Evolutionary conservation across 2,888 invertebrate species (phyloP).

Genomic region (Kuschelorhynchus macadamiae): DNA sequence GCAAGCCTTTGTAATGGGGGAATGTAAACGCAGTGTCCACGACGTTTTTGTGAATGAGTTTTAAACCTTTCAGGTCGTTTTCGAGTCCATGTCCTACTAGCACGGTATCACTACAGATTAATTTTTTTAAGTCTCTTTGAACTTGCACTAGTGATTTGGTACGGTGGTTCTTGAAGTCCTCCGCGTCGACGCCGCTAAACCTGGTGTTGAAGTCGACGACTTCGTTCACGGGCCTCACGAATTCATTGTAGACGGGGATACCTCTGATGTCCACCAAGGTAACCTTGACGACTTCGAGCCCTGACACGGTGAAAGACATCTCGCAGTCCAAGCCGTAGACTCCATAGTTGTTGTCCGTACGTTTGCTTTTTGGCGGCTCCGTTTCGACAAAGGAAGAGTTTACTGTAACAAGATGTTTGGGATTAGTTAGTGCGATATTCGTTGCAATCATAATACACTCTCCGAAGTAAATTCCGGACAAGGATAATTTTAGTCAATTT

Average conservation of each 20-base stretch:
- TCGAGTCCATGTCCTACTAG: slow-evolving; percentile 96
- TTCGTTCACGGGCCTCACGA: slow-evolving; percentile 85
- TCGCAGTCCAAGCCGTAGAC: slow-evolving; percentile 95
- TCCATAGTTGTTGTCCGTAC: slow-evolving; percentile 60
- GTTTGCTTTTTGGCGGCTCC: slow-evolving; percentile 23
- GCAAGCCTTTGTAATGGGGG: slow-evolving; percentile 88
- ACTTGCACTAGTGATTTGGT: slow-evolving; percentile 82
- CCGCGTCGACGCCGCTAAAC: slow-evolving; percentile 91
- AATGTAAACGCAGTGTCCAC: slow-evolving; percentile 93
- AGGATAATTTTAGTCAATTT: no score
- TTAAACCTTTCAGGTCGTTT: slow-evolving; percentile 90
- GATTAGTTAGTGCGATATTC: no score
- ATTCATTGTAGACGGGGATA: slow-evolving; percentile 83
- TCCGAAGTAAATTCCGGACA: no score
- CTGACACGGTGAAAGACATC: slow-evolving; percentile 93
- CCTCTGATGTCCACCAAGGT: slow-evolving; percentile 86
- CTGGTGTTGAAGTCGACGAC: slow-evolving; percentile 96
- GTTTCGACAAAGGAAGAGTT: slow-evolving; percentile 41
- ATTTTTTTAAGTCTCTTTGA: slow-evolving; percentile 86
- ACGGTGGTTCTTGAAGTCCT: slow-evolving; percentile 71
- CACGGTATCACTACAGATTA: slow-evolving; percentile 87
- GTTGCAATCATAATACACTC: no score
- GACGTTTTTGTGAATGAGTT: slow-evolving; percentile 85
- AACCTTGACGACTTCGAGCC: slow-evolving; percentile 89
- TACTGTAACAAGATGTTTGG: slow-evolving; percentile 32